Percentiles rank a stretch among this genome's conserved stretches.
Evolutionary conservation across 1,140 invertebrate species (phyloP).

Genomic region (Polypedilum pembai): DNA sequence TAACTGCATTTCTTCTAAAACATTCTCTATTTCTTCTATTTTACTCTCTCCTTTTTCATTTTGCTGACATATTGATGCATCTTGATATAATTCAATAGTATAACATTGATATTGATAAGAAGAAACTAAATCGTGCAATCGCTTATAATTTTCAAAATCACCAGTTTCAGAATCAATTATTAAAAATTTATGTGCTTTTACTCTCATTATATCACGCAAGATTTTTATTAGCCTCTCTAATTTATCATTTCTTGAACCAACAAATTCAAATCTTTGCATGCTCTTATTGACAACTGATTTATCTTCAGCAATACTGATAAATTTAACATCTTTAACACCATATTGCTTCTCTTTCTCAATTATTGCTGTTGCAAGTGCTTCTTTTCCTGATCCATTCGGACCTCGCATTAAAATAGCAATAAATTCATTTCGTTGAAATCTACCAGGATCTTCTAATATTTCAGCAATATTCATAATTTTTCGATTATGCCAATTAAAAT

Average conservation of each 20-base stretch:
- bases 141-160: not conserved
- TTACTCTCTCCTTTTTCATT: conserved; percentile 77
- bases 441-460: not conserved
- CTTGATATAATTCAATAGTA: conserved; percentile 67
- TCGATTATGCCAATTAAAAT: conserved; percentile 10
- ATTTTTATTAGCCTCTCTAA: not conserved
- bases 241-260: not conserved
- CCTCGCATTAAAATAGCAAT: not conserved
- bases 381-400: not conserved
- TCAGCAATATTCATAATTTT: not conserved
- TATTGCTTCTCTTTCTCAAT: not conserved
- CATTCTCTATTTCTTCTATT: conserved; percentile 68
- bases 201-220: not conserved
- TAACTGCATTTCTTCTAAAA: conserved; percentile 67
- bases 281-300: not conserved
- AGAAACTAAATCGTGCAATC: not conserved
- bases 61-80: conserved; percentile 65
- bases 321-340: not conserved
- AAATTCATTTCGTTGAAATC: not conserved
- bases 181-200: not conserved
- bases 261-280: not conserved
- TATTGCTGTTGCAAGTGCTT: not conserved
- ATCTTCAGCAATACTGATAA: not conserved
- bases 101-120: conserved; percentile 33
- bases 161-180: not conserved